Conservation (phyloP, 2,797 vertebrate genomes). For the Phoeniculus purpureus region DNA sequence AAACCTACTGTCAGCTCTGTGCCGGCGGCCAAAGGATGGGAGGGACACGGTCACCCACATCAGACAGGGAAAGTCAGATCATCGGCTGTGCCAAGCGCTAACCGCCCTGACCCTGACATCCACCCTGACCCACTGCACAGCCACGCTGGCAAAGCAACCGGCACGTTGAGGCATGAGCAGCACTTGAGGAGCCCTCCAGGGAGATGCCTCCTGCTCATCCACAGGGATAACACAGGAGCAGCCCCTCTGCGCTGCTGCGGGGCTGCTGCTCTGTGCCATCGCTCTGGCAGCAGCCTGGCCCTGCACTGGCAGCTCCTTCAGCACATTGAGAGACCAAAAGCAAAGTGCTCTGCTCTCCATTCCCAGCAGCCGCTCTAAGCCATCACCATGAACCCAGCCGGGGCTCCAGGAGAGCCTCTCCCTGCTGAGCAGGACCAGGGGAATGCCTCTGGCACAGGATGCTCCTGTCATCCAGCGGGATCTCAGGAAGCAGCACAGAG, state of each 20-base stretch:
- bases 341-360: neutral
- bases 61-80: neutral
- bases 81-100: neutral
- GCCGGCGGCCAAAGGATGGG: neutral
- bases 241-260: neutral
- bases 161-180: rapidly evolving
- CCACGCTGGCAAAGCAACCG: rapidly evolving
- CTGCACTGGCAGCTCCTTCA: neutral
- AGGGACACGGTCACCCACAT: neutral
- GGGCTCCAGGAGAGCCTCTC: neutral
- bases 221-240: neutral
- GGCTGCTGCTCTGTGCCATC: neutral
- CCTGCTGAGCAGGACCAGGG: constrained; percentile 23
- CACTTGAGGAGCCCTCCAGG: neutral
- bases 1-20: neutral
- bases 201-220: neutral
- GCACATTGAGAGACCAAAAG: neutral
- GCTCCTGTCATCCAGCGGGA: neutral
- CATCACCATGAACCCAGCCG: neutral
- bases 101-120: neutral
- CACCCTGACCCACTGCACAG: neutral
- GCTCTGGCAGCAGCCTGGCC: neutral
- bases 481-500: neutral
- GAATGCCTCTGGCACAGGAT: constrained; percentile 54
- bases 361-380: neutral